A percentile compares a stretch with the other conserved stretches of the same genome.
Evolutionary conservation across 2,113 vertebrate genomes (phyloP).

Genomic region (Dissostichus mawsoni): DNA sequence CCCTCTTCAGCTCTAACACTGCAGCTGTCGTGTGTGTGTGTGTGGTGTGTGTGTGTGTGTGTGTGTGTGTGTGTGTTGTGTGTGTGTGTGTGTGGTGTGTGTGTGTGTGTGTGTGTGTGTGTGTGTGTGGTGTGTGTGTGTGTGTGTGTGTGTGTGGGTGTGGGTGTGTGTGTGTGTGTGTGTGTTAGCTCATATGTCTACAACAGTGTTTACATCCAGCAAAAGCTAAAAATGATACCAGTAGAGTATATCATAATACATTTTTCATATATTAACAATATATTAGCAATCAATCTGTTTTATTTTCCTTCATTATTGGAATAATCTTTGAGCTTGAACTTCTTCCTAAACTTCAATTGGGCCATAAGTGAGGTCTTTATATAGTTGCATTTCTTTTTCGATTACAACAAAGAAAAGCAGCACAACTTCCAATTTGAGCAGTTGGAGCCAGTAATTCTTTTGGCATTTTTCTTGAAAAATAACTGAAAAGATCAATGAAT

Average conservation of each 20-base stretch:
- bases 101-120: conserved; percentile 16
- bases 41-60: conserved; percentile 10
- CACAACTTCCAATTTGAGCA: neutral
- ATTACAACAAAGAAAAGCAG: neutral
- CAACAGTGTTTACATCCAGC: neutral
- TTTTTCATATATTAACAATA: neutral
- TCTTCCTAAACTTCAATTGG: neutral
- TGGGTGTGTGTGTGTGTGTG: conserved; percentile 1
- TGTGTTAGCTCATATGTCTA: neutral
- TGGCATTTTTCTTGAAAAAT: neutral
- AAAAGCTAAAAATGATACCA: neutral
- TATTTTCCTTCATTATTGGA: neutral
- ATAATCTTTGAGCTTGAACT: neutral
- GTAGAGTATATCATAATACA: neutral
- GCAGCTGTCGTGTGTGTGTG: conserved; percentile 45
- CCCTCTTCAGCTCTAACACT: conserved; percentile 40
- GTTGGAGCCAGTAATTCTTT: no score
- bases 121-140: conserved; percentile 7
- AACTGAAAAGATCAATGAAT: neutral
- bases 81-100: conserved; percentile 11
- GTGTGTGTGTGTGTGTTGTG: conserved; percentile 1
- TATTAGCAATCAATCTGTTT: neutral
- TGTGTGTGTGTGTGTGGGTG: conserved; percentile 7
- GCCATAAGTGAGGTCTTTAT: neutral
- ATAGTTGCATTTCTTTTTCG: no score